phyloP scores from a whole-genome alignment of 2,797 vertebrate species.

The Lithobates pipiens region DNA sequence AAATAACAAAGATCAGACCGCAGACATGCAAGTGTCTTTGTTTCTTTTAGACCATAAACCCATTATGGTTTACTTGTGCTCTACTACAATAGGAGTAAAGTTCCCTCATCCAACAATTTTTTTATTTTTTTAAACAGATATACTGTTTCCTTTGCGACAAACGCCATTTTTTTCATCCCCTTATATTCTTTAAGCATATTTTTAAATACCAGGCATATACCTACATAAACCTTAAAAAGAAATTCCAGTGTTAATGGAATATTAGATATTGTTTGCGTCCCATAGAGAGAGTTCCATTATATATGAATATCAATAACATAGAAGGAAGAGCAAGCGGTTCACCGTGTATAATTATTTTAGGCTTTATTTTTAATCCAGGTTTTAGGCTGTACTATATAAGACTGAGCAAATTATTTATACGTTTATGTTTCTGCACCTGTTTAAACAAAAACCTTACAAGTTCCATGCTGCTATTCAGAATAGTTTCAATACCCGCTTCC shows the following conservation, averaged over 20 bases:
- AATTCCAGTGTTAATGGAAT: slow-evolving; percentile 79
- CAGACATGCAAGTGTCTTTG: slow-evolving; percentile 72
- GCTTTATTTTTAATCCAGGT: slow-evolving; percentile 76
- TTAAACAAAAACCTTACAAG: slow-evolving; percentile 67
- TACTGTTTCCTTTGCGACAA: neutral
- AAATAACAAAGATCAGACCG: slow-evolving; percentile 67
- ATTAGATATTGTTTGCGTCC: slow-evolving; percentile 71
- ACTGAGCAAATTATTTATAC: slow-evolving; percentile 27
- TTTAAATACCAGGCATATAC: slow-evolving; percentile 72
- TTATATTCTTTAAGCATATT: slow-evolving; percentile 67
- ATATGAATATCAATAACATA: slow-evolving; percentile 72
- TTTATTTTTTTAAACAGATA: slow-evolving; percentile 62
- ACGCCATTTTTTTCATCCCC: neutral
- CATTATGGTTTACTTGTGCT: slow-evolving; percentile 82
- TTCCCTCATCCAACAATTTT: too few species aligned
- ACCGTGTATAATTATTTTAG: slow-evolving; percentile 81
- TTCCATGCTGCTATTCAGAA: slow-evolving; percentile 77
- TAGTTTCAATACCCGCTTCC: slow-evolving; percentile 76
- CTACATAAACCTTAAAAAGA: slow-evolving; percentile 74
- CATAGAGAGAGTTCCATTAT: slow-evolving; percentile 70
- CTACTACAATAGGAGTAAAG: slow-evolving; percentile 80
- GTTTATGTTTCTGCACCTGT: slow-evolving; percentile 68
- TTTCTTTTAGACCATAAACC: slow-evolving; percentile 74
- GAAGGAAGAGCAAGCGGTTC: slow-evolving; percentile 72
- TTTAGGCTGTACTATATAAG: slow-evolving; percentile 65